These are phyloP conservation scores for Coregonus ussuriensis DNA, from an alignment of 2,797 vertebrate species.

Conservation along the genomic window DNA sequence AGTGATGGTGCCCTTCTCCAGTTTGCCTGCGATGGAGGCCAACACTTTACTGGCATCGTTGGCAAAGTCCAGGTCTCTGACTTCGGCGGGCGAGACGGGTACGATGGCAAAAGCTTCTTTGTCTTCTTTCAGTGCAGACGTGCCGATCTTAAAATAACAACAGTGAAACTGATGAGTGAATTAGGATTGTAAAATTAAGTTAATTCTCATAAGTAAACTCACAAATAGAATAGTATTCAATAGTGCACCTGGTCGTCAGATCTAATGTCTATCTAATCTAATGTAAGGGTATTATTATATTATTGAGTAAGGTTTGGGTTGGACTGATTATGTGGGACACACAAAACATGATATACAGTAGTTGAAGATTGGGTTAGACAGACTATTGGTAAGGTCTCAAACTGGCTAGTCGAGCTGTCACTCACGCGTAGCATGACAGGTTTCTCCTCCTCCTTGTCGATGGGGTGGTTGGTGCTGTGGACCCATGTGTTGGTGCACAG, in stretches of 20 bases:
- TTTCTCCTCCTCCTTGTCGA: slow-evolving; percentile 98
- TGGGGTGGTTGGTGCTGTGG: slow-evolving; percentile 97
- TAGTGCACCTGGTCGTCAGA: too few species aligned
- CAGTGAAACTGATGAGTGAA: not conserved
- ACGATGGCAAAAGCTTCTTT: slow-evolving; percentile 99
- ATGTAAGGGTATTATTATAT: too few species aligned
- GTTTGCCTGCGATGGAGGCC: slow-evolving; percentile 94
- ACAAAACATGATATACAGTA: not conserved
- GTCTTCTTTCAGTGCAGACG: slow-evolving; percentile 94
- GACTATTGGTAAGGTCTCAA: not conserved
- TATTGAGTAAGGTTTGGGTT: too few species aligned
- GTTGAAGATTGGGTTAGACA: not conserved
- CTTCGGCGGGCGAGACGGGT: slow-evolving; percentile 95
- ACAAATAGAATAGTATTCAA: too few species aligned
- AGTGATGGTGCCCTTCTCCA: slow-evolving; percentile 97
- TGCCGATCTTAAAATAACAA: slow-evolving; percentile 87
- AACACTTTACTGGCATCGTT: slow-evolving; percentile 98
- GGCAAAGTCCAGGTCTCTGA: slow-evolving; percentile 96
- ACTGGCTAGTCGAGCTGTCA: slow-evolving; percentile 24
- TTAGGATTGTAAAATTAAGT: not conserved
- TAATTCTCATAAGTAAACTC: too few species aligned
- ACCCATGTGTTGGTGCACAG: slow-evolving; percentile 99
- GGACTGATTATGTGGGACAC: not conserved
- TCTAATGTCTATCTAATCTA: too few species aligned
- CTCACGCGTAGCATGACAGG: slow-evolving; percentile 97